A percentile compares a stretch with the other conserved stretches of the same genome.
These are phyloP conservation scores for Heterotilapia buettikoferi DNA, from an alignment of 2,113 vertebrate genomes.

Conservation along the genomic window DNA sequence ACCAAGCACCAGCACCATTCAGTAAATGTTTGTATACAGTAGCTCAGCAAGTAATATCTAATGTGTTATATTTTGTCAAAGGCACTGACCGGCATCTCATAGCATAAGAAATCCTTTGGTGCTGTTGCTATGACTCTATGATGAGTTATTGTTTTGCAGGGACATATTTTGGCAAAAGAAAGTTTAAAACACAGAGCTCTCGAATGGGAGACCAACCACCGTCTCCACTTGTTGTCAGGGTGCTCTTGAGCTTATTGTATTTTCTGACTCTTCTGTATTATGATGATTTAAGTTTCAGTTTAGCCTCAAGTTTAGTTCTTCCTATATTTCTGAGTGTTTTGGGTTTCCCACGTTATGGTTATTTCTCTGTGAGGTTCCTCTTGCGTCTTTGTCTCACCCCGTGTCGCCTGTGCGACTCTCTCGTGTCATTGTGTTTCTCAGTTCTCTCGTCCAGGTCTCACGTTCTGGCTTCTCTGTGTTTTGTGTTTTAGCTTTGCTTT, in stretches of 20 bases:
- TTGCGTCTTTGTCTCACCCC: not conserved
- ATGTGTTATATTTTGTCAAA: not conserved
- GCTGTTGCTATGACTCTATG: not conserved
- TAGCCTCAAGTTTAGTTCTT: not conserved
- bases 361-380: not conserved
- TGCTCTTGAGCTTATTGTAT: too few species aligned
- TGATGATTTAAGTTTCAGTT: not conserved
- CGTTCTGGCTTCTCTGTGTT: not conserved
- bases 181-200: not conserved
- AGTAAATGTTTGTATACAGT: not conserved
- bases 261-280: not conserved
- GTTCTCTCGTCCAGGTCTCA: not conserved
- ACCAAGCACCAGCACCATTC: not conserved
- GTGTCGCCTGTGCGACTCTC: not conserved
- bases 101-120: not conserved
- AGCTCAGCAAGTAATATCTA: not conserved
- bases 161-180: not conserved
- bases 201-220: not conserved
- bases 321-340: not conserved
- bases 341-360: not conserved
- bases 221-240: not conserved
- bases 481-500: not conserved
- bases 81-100: rapidly evolving
- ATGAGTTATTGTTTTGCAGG: not conserved
- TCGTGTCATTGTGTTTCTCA: not conserved